These are phyloP conservation scores for Thaleichthys pacificus DNA, from an alignment of 2,797 vertebrate species.

Conservation along the genomic window DNA sequence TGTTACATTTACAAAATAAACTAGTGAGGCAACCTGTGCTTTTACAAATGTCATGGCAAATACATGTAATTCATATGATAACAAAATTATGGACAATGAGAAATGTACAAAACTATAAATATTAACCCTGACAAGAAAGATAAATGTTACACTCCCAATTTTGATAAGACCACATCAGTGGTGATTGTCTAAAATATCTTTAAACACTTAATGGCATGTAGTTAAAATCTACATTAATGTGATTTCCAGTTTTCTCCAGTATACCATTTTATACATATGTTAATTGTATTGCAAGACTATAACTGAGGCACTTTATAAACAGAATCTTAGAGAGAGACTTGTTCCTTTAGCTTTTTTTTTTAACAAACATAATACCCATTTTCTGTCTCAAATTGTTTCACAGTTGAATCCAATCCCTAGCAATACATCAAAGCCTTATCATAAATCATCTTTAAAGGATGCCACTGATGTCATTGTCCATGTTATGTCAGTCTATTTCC, in stretches of 20 bases:
- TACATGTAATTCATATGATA: slow-evolving; percentile 53
- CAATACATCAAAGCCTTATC: slow-evolving; percentile 27
- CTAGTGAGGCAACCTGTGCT: slow-evolving; percentile 56
- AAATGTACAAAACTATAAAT: slow-evolving; percentile 60
- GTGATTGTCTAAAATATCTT: slow-evolving; percentile 33
- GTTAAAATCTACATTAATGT: slow-evolving; percentile 57
- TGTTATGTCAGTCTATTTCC: background rate
- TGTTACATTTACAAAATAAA: slow-evolving; percentile 8
- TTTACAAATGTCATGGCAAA: slow-evolving; percentile 39
- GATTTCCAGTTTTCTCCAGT: slow-evolving; percentile 74
- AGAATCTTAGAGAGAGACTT: slow-evolving; percentile 55
- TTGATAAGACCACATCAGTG: slow-evolving; percentile 43
- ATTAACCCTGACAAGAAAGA: slow-evolving; percentile 56
- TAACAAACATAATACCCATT: slow-evolving; percentile 33
- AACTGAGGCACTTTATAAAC: slow-evolving; percentile 31
- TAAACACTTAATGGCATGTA: slow-evolving; percentile 25
- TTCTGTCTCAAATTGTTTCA: slow-evolving; percentile 56
- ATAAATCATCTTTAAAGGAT: slow-evolving; percentile 6
- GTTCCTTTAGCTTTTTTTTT: slow-evolving; percentile 14
- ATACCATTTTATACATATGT: slow-evolving; percentile 41
- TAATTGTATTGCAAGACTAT: slow-evolving; percentile 26
- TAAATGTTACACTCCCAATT: slow-evolving; percentile 47
- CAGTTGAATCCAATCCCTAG: slow-evolving; percentile 58
- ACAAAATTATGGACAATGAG: slow-evolving; percentile 11
- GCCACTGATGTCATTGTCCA: background rate